Conservation (phyloP, 35 echinoderm and acorn worm species). For the Patiria miniata region DNA sequence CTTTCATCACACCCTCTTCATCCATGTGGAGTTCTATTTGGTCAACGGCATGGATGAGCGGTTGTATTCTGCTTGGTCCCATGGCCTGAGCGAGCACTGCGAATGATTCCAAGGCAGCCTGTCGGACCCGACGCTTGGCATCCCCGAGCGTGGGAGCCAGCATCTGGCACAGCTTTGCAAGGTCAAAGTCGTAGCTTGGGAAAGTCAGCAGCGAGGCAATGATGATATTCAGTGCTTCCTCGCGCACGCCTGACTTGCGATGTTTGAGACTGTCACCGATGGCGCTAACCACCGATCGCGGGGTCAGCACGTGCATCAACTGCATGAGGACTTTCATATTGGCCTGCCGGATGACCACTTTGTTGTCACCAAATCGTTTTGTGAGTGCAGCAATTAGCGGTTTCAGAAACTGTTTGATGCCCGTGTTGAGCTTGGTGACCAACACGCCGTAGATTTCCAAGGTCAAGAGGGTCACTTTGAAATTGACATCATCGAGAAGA, state of each 20-base stretch:
- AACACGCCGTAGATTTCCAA: constrained; percentile 85
- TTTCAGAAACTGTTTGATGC: constrained; percentile 80
- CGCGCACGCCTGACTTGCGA: constrained; percentile 87
- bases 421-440: constrained; percentile 75
- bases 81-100: constrained; percentile 96
- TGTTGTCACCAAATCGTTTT: constrained; percentile 93
- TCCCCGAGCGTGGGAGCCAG: constrained; percentile 83
- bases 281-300: constrained; percentile 71
- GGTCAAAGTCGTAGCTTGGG: constrained; percentile 99
- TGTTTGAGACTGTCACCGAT: constrained; percentile 81
- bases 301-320: constrained; percentile 86
- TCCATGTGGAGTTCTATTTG: constrained; percentile 89
- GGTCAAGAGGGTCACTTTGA: constrained; percentile 81
- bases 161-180: constrained; percentile 66
- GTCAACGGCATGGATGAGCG: constrained; percentile 94
- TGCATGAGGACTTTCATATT: constrained; percentile 98
- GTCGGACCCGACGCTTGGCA: constrained; percentile 86
- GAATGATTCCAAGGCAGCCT: constrained; percentile 91
- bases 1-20: constrained; percentile 96
- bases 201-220: constrained; percentile 94
- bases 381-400: constrained; percentile 80
- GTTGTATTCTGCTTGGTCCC: constrained; percentile 88
- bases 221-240: constrained; percentile 89
- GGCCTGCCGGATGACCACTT: constrained; percentile 93
- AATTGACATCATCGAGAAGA: constrained; percentile 91